Percentiles rank a stretch among this genome's conserved stretches.
Evolutionary conservation across 2,888 invertebrate species (phyloP).

Genomic region (Aphidoletes aphidimyza): DNA sequence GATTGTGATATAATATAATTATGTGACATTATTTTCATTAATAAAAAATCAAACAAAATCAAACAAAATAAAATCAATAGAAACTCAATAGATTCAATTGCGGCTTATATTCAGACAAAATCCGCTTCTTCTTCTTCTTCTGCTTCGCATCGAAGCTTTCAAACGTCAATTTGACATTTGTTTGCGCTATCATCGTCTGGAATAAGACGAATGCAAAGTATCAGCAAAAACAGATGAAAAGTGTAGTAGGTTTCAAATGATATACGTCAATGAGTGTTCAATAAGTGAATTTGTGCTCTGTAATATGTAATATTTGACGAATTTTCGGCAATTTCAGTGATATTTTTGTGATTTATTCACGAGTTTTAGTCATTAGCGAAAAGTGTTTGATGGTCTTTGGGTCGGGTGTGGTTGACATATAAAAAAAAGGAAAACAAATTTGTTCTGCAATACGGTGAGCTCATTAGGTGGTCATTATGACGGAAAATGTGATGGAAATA

Average conservation of each 20-base stretch:
- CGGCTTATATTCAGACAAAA: background rate
- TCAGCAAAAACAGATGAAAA: slow-evolving; percentile 1
- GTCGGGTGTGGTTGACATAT: slow-evolving; percentile 41
- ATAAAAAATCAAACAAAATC: background rate
- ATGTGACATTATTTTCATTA: background rate
- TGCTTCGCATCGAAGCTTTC: background rate
- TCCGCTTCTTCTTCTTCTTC: slow-evolving; percentile 26
- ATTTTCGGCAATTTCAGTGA: background rate
- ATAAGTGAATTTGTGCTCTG: background rate
- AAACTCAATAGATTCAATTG: too few species aligned
- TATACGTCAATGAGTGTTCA: background rate
- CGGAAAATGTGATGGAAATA: background rate
- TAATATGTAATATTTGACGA: background rate
- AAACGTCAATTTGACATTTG: slow-evolving; percentile 52
- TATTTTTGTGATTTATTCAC: background rate
- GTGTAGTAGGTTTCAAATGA: background rate
- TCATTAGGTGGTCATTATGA: background rate
- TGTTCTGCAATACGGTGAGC: background rate
- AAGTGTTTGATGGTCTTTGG: background rate
- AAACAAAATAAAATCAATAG: background rate
- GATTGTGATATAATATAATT: too few species aligned
- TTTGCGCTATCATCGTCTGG: slow-evolving; percentile 24
- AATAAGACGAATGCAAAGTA: background rate
- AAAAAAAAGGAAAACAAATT: background rate
- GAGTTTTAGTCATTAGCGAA: too few species aligned